Evolutionary conservation across 2,113 vertebrate genomes (phyloP).

Genomic region (Rynchops niger): DNA sequence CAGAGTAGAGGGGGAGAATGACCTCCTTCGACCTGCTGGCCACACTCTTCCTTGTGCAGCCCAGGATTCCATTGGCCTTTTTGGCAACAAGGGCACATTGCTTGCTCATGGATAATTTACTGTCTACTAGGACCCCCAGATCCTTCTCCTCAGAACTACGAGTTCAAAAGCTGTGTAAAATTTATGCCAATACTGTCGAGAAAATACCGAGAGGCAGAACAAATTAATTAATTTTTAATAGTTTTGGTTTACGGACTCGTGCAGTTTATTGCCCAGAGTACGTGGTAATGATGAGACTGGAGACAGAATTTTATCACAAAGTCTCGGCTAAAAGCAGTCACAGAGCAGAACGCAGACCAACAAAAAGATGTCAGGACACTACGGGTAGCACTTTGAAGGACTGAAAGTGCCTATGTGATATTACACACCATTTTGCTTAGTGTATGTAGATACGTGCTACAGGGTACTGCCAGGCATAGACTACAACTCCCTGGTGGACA

Average conservation of each 20-base stretch:
- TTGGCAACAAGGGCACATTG: too few species aligned
- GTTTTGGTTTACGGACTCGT: slow-evolving; percentile 15
- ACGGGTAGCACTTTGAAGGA: background rate
- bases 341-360: background rate
- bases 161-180: slow-evolving; percentile 17
- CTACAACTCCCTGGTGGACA: background rate
- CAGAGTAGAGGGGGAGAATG: too few species aligned
- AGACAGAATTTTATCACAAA: background rate
- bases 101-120: too few species aligned
- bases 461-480: background rate
- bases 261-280: background rate
- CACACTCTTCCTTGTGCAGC: too few species aligned
- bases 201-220: background rate
- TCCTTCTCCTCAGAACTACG: too few species aligned
- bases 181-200: background rate
- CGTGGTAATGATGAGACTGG: background rate
- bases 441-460: background rate
- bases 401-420: background rate
- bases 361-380: background rate
- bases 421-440: background rate
- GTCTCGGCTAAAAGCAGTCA: background rate
- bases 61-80: too few species aligned
- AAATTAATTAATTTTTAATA: slow-evolving; percentile 33
- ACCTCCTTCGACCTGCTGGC: too few species aligned
- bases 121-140: too few species aligned